phyloP scores from a whole-genome alignment of 2,888 invertebrate genomes.

The Drosophila mulleri region DNA sequence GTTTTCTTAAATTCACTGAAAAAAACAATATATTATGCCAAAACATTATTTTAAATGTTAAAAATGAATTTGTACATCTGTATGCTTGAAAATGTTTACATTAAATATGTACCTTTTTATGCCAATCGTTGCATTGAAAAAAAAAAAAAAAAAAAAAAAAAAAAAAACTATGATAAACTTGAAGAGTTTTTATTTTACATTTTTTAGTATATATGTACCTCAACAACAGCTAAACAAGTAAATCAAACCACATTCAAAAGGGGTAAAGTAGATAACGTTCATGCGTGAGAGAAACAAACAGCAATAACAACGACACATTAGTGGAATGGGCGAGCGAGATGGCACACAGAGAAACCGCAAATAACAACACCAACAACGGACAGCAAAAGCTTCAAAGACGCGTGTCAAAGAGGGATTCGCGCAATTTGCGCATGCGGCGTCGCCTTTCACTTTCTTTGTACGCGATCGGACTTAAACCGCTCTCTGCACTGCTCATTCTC shows the following conservation, averaged over 20 bases:
- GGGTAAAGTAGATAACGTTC: slow-evolving; percentile 1
- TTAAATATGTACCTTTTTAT: too few species aligned
- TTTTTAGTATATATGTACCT: background rate
- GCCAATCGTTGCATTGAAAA: too few species aligned
- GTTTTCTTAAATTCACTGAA: background rate
- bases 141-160: too few species aligned
- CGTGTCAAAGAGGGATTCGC: slow-evolving; percentile 36
- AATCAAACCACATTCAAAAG: slow-evolving; percentile 1
- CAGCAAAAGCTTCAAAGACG: slow-evolving; percentile 30
- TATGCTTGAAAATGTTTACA: background rate
- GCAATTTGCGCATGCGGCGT: slow-evolving; percentile 40
- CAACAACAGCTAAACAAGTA: background rate
- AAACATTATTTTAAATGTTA: too few species aligned
- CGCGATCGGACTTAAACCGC: slow-evolving; percentile 19
- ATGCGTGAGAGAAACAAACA: slow-evolving; percentile 4
- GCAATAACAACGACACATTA: slow-evolving; percentile 16
- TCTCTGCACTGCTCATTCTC: background rate
- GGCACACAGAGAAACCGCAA: slow-evolving; percentile 39
- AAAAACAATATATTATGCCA: too few species aligned
- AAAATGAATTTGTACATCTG: too few species aligned
- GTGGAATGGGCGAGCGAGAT: slow-evolving; percentile 12
- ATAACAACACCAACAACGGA: background rate
- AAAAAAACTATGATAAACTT: background rate
- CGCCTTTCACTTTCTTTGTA: slow-evolving; percentile 60
- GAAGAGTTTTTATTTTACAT: background rate